Conservation (phyloP, 1,140 invertebrate species). For the Semibalanus balanoides region DNA sequence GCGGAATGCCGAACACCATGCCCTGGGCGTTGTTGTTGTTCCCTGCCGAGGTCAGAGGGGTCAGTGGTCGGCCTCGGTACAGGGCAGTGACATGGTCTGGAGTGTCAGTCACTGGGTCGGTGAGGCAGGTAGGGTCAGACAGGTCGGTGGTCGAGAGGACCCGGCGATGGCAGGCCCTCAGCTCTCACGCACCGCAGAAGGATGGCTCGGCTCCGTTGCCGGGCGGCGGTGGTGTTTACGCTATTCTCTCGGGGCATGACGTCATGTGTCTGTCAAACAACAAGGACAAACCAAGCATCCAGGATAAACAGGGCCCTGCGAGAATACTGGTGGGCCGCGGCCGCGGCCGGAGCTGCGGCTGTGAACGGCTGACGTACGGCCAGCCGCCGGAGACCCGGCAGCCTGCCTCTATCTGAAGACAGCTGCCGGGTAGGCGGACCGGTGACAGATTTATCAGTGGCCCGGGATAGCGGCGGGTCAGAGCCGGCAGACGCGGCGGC, state of each 20-base stretch:
- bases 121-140: too few species aligned
- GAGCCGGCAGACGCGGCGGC: too few species aligned
- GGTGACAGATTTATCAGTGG: too few species aligned
- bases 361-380: too few species aligned
- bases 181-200: background rate
- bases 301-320: background rate
- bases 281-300: background rate
- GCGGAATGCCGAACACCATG: slow-evolving; percentile 64
- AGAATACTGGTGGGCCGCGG: background rate
- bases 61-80: background rate
- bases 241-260: background rate
- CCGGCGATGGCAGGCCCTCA: too few species aligned
- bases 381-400: too few species aligned
- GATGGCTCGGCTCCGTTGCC: background rate
- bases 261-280: background rate
- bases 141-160: too few species aligned
- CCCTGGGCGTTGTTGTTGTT: slow-evolving; percentile 20
- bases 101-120: too few species aligned
- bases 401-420: too few species aligned
- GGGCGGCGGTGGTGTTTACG: background rate
- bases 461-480: too few species aligned
- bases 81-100: background rate
- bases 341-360: too few species aligned
- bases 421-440: too few species aligned
- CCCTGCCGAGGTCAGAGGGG: background rate